Evolutionary conservation across 2,113 vertebrate genomes (phyloP).

Genomic region (Myotis davidii): DNA sequence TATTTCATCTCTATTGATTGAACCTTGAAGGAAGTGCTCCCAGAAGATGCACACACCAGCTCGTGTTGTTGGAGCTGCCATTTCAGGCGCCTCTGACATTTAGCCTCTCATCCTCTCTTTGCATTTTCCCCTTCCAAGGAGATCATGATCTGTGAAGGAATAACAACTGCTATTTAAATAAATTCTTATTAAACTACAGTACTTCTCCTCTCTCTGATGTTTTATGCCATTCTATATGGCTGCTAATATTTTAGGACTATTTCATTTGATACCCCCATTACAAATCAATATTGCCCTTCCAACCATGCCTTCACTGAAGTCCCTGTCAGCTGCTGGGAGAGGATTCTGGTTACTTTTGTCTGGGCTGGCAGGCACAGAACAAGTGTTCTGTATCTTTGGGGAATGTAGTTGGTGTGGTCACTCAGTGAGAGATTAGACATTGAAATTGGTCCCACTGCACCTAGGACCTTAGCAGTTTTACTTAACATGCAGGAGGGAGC

Average conservation of each 20-base stretch:
- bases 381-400: background rate
- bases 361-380: background rate
- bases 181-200: background rate
- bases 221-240: background rate
- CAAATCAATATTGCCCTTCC: background rate
- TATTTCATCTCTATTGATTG: background rate
- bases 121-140: background rate
- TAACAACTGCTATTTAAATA: constrained; percentile 1
- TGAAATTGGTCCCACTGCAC: background rate
- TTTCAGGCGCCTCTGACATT: background rate
- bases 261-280: background rate
- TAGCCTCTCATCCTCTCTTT: background rate
- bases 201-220: background rate
- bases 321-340: background rate
- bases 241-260: background rate
- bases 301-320: background rate
- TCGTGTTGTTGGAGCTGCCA: fast-evolving
- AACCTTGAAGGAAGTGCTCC: background rate
- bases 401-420: background rate
- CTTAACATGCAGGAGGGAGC: background rate
- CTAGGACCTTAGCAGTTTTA: background rate
- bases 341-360: background rate
- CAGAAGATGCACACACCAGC: background rate
- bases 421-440: background rate
- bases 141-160: background rate